Conservation (phyloP, 2,888 invertebrate species). For the Pandemis cinnamomeana region DNA sequence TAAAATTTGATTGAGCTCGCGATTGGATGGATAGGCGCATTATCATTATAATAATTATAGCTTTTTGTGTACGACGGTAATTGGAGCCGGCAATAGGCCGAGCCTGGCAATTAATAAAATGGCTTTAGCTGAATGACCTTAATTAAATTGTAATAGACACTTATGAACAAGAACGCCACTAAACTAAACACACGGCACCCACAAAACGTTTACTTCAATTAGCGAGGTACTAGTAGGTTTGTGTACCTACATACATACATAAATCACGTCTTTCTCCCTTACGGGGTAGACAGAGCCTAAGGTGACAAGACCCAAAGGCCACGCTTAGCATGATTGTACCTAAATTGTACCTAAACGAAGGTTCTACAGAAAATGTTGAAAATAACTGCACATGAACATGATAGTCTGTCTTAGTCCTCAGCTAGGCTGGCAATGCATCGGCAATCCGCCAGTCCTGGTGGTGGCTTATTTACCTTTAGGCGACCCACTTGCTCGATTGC, state of each 20-base stretch:
- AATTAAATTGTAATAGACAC: constrained; percentile 9
- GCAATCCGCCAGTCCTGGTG: no score
- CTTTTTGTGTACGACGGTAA: constrained; percentile 12
- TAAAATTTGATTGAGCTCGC: not conserved
- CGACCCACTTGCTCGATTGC: no score
- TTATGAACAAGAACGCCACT: not conserved
- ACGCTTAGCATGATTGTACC: no score
- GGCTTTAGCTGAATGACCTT: constrained; percentile 18
- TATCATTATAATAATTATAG: constrained; percentile 6
- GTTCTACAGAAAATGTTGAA: not conserved
- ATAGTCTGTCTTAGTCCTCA: no score
- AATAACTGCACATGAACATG: no score
- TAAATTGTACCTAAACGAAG: not conserved
- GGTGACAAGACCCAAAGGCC: no score
- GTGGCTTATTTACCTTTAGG: no score
- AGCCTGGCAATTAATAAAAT: constrained; percentile 29
- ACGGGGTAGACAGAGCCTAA: no score
- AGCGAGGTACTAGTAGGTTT: not conserved
- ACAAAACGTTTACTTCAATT: constrained; percentile 10
- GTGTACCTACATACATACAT: no score
- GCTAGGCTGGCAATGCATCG: no score
- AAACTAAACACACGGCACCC: not conserved
- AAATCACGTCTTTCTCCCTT: no score
- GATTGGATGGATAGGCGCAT: not conserved
- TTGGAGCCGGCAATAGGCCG: not conserved